Evolutionary conservation across 2,888 invertebrate species (phyloP), one percentile per base, ranked within the genome.

Genomic region (Entomobrya proxima): DNA sequence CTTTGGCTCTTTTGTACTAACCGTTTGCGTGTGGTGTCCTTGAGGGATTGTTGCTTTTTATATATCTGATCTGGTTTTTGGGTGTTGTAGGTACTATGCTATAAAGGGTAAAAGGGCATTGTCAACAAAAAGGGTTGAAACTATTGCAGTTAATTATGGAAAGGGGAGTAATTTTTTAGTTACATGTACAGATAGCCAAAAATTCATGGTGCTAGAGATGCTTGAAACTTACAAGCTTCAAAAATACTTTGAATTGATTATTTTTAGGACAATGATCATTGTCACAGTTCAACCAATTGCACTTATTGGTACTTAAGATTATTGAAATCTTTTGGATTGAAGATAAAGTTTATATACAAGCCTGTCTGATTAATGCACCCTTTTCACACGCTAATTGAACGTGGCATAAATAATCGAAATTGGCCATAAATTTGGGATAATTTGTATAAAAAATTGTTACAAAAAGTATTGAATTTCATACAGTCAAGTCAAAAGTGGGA

Each of bases 301-400:
- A 13, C 30, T 35, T 27, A 18, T 32, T 75, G 52, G 6, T 67
- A 35, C 35, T 27, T 21, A 69, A 52, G 21, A 40, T 58, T n/a
- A n/a, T n/a, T n/a, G n/a, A n/a, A n/a, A n/a, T n/a, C n/a, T n/a
- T n/a, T n/a, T n/a, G n/a, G n/a, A n/a, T n/a, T n/a, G n/a, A n/a
- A n/a, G 32, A 44, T 18, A 21, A 5, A 47, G 24, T 5, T 7
- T 1, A 55, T 4, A n/a, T 27, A 72, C 72, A 72, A n/a, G n/a
- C 30, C 47, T 78, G 44, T 32, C 64, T 79, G 37, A 50, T 35
- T 79, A 69, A 69, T 58, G 72, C 32, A 50, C 40, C 37, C 64
- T 40, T 67, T 83, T 76, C 75, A 50, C 30, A 50, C 40, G 11
- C 83, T 83, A 83, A 83, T 83, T 83, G 64, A 55, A 83, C 35